Base-by-base conservation (phyloP, 2,113 vertebrate genomes). In the Marmota flaviventris region DNA sequence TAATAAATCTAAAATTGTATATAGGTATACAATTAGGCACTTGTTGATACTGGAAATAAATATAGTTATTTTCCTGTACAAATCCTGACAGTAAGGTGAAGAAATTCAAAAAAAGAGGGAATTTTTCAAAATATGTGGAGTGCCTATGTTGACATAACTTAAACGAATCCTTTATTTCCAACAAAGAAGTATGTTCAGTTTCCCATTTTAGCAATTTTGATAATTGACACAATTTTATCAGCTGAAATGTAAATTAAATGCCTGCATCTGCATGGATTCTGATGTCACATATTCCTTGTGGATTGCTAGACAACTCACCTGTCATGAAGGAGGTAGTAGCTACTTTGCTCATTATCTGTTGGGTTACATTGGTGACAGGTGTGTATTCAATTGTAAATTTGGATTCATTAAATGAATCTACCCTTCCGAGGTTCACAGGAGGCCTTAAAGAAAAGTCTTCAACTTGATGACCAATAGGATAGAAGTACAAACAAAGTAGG, bases 311-410 rank as follows among this genome's bases (percentile, higher is more conserved):
- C 82, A 89, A 53, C 97, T 5, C 12, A 98, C 98, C 98, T 2
- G 0, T 25, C 93, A 98, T 89, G 53, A 97, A 1, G 0, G 97
- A 95, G 24, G 37, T 76, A 20, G 65, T 79, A 51, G 98, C 96
- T 79, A 98, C 97, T 94, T 95, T 98, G 9, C 6, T 37, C 98
- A 98, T 98, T 5, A 98, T 98, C 63, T 91, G 93, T 58, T 96
- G 97, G 0, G 97, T 98, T 73, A 94, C 85, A 2, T 4, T 70
- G 0, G 98, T 98, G 86, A 2, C 0, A 2, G 98, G 98, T 0
- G 97, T 95, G 32, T 98, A 98, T 0, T 63, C 45, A 5, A 98
- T 0, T 0, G 17, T 78, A 93, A 67, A 83, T 0, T 20, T 20
- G 0, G 79, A 72, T 42, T 48, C 7, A 0, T 85, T 34, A 11